A percentile compares a stretch with the other conserved stretches of the same genome.
phyloP scores from a whole-genome alignment of 2,888 invertebrate species.

The Acleris holmiana region DNA sequence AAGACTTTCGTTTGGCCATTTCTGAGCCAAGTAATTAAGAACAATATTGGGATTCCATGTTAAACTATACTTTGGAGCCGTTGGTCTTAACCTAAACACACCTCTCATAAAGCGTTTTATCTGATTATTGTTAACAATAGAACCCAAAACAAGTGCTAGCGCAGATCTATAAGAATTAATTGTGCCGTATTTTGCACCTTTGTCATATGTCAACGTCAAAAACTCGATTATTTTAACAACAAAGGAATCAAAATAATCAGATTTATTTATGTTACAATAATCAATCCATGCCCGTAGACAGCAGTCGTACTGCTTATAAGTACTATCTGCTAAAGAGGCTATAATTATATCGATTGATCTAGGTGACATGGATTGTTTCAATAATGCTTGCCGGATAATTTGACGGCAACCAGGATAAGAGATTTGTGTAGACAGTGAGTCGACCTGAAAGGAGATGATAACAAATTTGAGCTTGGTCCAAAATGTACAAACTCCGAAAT shows the following conservation, averaged over 20 bases:
- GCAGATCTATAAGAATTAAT: neutral
- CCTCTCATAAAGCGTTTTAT: neutral
- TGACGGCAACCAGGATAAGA: constrained; percentile 34
- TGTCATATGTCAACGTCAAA: neutral
- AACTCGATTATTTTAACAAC: neutral
- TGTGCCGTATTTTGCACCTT: neutral
- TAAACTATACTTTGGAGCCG: too few relatives aligned
- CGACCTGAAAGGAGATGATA: constrained; percentile 34
- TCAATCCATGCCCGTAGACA: constrained; percentile 28
- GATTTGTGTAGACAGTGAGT: constrained; percentile 19
- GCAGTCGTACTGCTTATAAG: constrained; percentile 37
- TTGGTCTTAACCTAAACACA: neutral
- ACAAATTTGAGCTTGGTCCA: constrained; percentile 7
- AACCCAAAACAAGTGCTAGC: neutral
- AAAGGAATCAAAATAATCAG: neutral
- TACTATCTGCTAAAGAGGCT: constrained; percentile 27
- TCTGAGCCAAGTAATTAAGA: too few relatives aligned
- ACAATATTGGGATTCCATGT: too few relatives aligned
- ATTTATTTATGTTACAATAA: constrained; percentile 26
- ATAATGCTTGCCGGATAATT: constrained; percentile 36
- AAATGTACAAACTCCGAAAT: constrained; percentile 20
- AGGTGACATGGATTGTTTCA: constrained; percentile 27
- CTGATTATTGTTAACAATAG: neutral
- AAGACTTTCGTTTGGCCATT: too few relatives aligned
- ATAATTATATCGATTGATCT: constrained; percentile 35